Evolutionary conservation across 2,113 vertebrate species (phyloP).

Genomic region (Lota lota): DNA sequence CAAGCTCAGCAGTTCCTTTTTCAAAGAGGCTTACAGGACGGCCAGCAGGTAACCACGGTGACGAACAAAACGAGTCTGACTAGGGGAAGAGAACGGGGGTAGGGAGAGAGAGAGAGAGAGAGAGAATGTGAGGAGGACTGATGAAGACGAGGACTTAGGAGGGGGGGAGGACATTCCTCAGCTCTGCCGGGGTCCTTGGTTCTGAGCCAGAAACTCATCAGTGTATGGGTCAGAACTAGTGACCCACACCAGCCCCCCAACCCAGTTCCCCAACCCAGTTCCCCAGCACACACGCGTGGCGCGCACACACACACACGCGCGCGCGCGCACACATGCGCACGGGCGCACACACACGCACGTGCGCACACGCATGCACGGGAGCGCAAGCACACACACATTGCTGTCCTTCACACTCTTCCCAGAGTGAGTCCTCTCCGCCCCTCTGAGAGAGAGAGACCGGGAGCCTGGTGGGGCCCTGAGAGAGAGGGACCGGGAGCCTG

Average conservation of each 20-base stretch:
- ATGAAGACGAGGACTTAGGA: neutral
- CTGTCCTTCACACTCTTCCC: slow-evolving; percentile 8
- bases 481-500: too few relatives aligned
- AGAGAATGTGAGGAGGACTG: neutral
- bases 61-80: too few relatives aligned
- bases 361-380: neutral
- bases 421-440: neutral
- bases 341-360: neutral
- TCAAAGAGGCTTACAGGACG: too few relatives aligned
- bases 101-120: neutral
- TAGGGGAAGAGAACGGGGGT: neutral
- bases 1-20: too few relatives aligned
- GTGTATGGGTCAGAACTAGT: slow-evolving; percentile 62
- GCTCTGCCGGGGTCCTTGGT: slow-evolving; percentile 45
- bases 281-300: too few relatives aligned
- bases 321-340: neutral
- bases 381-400: neutral
- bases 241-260: neutral
- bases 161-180: slow-evolving; percentile 52
- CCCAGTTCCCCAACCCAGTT: too few relatives aligned
- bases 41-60: too few relatives aligned
- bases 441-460: slow-evolving; percentile 21
- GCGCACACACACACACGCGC: neutral
- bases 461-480: too few relatives aligned
- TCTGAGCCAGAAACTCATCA: slow-evolving; percentile 56